Percentiles rank a stretch among this genome's conserved stretches.
phyloP scores from a whole-genome alignment of 2,888 invertebrate species.

The Dexiosoma caninum region DNA sequence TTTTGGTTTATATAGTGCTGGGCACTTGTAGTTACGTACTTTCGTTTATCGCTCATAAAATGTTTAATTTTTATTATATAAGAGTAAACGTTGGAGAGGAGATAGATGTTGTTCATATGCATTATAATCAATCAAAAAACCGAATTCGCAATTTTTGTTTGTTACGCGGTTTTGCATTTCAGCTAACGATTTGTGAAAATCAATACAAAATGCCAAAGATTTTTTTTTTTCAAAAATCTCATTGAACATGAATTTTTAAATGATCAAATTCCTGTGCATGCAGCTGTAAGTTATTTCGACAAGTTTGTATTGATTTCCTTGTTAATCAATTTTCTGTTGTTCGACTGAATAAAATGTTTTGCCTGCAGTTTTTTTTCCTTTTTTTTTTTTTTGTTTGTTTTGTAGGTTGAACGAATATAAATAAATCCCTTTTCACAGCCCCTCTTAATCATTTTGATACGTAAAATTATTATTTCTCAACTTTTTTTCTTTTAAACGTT shows the following conservation, averaged over 20 bases:
- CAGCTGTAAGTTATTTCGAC: background rate
- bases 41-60: too few relatives aligned
- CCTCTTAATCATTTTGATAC: background rate
- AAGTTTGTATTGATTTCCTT: constrained; percentile 26
- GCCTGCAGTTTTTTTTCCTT: background rate
- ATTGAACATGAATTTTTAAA: background rate
- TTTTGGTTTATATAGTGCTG: too few relatives aligned
- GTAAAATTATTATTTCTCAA: constrained; percentile 15
- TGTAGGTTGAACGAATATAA: background rate
- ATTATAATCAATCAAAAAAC: too few relatives aligned
- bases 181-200: too few relatives aligned
- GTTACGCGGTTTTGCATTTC: too few relatives aligned
- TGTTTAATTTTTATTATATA: too few relatives aligned
- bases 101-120: too few relatives aligned
- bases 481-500: background rate
- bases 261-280: background rate
- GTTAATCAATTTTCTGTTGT: background rate
- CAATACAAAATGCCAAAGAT: background rate
- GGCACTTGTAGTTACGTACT: too few relatives aligned
- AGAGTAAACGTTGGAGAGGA: too few relatives aligned
- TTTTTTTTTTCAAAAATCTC: background rate
- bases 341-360: constrained; percentile 13
- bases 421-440: background rate
- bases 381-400: background rate
- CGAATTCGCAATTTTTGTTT: too few relatives aligned